Base-by-base conservation (phyloP, 2,113 vertebrate species). In the Campylorhamphus procurvoides region DNA sequence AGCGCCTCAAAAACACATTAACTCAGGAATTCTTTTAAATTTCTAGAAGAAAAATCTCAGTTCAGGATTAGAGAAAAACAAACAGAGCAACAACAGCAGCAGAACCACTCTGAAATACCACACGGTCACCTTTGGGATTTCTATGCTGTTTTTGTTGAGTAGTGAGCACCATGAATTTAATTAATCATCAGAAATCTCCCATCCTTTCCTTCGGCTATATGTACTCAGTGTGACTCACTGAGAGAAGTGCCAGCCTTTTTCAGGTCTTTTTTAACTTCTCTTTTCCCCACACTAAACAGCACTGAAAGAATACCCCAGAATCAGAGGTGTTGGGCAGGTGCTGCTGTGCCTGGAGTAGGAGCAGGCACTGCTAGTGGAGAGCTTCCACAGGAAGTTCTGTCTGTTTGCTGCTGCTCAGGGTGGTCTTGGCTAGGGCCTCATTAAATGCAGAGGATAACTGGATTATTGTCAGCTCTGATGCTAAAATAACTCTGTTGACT, bases 21-120 rank as follows among this genome's bases (percentile, higher is more conserved):
- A 18, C 78, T 91, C 53, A 92, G 64, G 89, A 96, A 84, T 93
- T 84, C 76, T 90, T 80, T 90, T 67, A 79, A 69, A 91, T 89
- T 91, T 92, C 62, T 75, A 62, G 58, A 96, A 76, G 35, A 71
- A 87, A 89, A 89, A 66, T 39, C 40, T 92, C 12, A 4, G n/a
- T 33, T 88, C 31, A 68, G 56, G 24, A 19, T 87, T 89, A 82
- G 60, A 87, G 55, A 78, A 84, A 91, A 96, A 93, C 42, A 35
- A 44, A 53, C 47, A 86, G 46, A 84, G 35, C 40, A 94, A 73
- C 29, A 84, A 35, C 17, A 89, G 18, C 79, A 92, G 14, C 50
- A 89, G 42, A 92, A 63, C 9, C 23, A 52, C 55, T 78, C 50
- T 12, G 18, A 89, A 94, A 90, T 72, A 81, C 24, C 60, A 78